Base-by-base conservation (phyloP, 1,140 invertebrate species). In the Cydia pomonella region DNA sequence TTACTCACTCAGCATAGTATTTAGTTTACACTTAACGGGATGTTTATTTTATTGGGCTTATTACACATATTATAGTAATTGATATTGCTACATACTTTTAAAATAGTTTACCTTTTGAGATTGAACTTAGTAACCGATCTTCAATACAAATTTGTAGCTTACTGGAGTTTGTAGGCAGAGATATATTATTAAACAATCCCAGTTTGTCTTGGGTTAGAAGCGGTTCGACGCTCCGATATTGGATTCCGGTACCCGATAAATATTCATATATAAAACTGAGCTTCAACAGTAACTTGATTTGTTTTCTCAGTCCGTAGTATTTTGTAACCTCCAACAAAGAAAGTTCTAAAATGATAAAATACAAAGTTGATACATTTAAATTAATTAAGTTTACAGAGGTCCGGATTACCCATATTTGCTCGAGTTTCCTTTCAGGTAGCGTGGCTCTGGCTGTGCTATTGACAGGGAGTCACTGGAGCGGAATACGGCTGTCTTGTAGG, bases 401-500 rank as follows among this genome's bases (percentile, higher is more conserved):
- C 18, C 53, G 18, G 53, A 23, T 59, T 18, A 12, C 64, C 64
- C 64, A 33, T 18, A 69, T 69, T 69, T 41, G 64, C 16, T 18
- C 64, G 27, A 29, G 16, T 10, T 69, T 59, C 9, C 64, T 69
- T 33, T 33, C 64, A 33, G 64, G 10, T 69, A 16, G 63, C 63
- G 3, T 10, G 64, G 64, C 21, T 59, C 23, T 76, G 62, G 72
- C 76, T 76, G 69, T 73, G 79, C 74, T 73, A 77, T 74, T 76
- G 79, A 80, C 79, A 77, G 76, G 66, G 63, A 72, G 53, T 74
- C 69, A 66, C 72, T 74, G 64, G 29, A 33, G 64, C 64, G 64
- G 64, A 69, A 69, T 41, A 41, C 29, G 29, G 64, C 25, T 69
- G 27, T 69, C 64, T 72, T 38, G 16, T 71, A 76, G 72, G 73